These are phyloP conservation scores for Bostrychus sinensis DNA, from an alignment of 2,113 vertebrate species.

Conservation along the genomic window DNA sequence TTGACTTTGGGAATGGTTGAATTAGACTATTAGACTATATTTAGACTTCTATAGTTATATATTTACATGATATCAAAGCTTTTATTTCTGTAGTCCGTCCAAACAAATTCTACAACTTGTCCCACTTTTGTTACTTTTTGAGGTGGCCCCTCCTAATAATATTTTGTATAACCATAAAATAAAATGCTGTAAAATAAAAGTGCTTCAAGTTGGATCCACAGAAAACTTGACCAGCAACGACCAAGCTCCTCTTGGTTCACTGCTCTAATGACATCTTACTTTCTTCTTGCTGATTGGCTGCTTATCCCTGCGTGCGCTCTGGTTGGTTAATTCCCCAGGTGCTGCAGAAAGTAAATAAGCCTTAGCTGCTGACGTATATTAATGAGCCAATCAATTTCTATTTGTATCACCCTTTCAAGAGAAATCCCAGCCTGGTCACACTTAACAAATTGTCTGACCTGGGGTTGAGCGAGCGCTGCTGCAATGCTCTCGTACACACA, in stretches of 20 bases:
- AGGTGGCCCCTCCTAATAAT: no score
- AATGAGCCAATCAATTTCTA: constrained; percentile 64
- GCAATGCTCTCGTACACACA: constrained; percentile 15
- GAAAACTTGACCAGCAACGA: neutral
- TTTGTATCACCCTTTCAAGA: constrained; percentile 58
- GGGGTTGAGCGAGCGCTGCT: constrained; percentile 4
- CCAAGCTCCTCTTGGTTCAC: neutral
- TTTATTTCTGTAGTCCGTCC: no score
- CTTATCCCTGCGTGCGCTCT: constrained; percentile 20
- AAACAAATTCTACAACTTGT: no score
- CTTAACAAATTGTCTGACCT: constrained; percentile 63
- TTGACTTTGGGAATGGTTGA: no score
- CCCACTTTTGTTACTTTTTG: no score
- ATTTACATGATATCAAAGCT: no score
- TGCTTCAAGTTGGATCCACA: neutral
- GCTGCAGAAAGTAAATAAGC: constrained; percentile 43
- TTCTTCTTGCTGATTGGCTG: constrained; percentile 5
- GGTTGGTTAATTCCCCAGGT: constrained; percentile 32
- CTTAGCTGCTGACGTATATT: constrained; percentile 59
- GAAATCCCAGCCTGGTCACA: constrained; percentile 42
- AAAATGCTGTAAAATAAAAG: no score
- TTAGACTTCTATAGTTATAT: no score
- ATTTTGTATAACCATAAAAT: no score
- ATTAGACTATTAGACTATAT: no score
- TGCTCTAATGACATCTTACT: neutral